A percentile compares a stretch with the other conserved stretches of the same genome.
Evolutionary conservation across 2,113 vertebrate species (phyloP).

Genomic region (Phycodurus eques): DNA sequence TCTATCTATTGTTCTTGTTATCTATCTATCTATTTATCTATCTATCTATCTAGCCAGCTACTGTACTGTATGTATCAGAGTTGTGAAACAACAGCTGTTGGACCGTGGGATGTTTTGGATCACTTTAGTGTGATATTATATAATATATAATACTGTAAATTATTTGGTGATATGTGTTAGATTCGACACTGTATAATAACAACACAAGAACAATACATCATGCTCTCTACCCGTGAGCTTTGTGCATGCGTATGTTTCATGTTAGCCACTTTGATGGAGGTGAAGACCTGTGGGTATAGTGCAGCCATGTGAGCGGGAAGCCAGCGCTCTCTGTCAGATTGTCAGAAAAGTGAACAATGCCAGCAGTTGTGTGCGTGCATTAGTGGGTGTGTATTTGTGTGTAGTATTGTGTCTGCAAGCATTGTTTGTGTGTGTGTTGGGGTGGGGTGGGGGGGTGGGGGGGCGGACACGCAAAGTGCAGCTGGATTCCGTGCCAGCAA

Average conservation of each 20-base stretch:
- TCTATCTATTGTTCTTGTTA: no score
- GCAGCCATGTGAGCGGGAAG: conserved; percentile 51
- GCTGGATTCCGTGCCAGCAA: conserved; percentile 50
- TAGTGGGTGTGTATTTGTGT: conserved; percentile 26
- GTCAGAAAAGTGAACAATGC: conserved; percentile 59
- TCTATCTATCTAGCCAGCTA: no score
- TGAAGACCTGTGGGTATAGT: conserved; percentile 42
- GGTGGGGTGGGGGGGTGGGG: conserved; percentile 19
- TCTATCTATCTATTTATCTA: no score
- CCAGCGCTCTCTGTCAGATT: conserved; percentile 64
- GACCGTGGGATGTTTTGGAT: neutral
- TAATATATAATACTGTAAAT: neutral
- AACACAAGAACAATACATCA: neutral
- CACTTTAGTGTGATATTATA: conserved; percentile 2
- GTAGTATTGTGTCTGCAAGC: conserved; percentile 19
- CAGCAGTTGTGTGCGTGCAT: conserved; percentile 50
- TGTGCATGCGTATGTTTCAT: conserved; percentile 47
- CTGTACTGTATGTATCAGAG: neutral
- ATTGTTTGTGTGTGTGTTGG: conserved; percentile 14
- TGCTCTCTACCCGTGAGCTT: neutral
- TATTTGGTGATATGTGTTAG: conserved; percentile 1
- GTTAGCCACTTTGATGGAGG: conserved; percentile 52
- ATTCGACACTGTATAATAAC: conserved; percentile 3
- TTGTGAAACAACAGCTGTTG: conserved; percentile 2
- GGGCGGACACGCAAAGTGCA: conserved; percentile 36